Base-by-base conservation (phyloP, 2,797 vertebrate genomes). In the Lepus oiostolus region DNA sequence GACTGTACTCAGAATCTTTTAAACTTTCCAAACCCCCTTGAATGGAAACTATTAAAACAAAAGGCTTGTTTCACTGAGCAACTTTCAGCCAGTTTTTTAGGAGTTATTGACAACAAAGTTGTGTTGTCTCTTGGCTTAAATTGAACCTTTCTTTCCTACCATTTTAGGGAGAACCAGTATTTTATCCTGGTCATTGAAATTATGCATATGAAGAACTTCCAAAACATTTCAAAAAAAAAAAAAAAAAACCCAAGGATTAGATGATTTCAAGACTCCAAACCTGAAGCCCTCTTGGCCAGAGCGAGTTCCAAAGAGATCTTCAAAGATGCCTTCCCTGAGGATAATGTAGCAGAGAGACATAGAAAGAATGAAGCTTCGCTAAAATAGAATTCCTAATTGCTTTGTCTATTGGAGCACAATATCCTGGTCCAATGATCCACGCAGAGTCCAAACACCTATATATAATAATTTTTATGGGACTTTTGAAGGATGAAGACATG, bases 1-100 rank as follows among this genome's bases (percentile, higher is more conserved):
- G 14, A 58, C 28, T 0, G 24, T 30, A 85, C 84, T 96, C 84
- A 89, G 14, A 98, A 90, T 95, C 95, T 96, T 96, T 12, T 42
- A 87, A 93, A 94, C 38, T 97, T 97, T 80, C 58, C 4, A 9
- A 95, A 42, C 1, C 11, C 10, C 32, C 83, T 22, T 35, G 68
- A 62, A 19, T 80, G 75, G 32, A 86, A 93, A 80, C 88, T 32
- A 81, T 28, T 7, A n/a, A 88, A 93, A 93, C 75, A 90, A 89
- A 93, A 80, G 42, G 1, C 81, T 89, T n/a, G 1, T 76, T 80
- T 95, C 68, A 80, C 54, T 11, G 19, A 77, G 42, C 32, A 28
- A 30, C 62, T 30, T 90, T 77, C 63, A 52, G 22, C 50, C 62
- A 54, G 30, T 17, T 11, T 72, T 94, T 88, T 65, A 88, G 75